Evolutionary conservation across 2,113 vertebrate species (phyloP).

Genomic region (Odontesthes bonariensis): DNA sequence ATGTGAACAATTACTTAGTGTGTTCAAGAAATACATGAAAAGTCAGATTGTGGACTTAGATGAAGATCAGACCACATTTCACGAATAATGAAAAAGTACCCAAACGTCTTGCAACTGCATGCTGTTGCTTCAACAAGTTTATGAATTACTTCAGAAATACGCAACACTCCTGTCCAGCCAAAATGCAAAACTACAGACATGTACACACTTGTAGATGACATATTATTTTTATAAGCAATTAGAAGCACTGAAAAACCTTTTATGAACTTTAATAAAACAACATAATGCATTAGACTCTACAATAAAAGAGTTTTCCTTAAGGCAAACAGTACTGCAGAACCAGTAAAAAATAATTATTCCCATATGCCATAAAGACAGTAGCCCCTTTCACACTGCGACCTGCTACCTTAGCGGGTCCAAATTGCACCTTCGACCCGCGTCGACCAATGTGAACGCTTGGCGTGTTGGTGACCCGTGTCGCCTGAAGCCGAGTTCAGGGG

Average conservation of each 20-base stretch:
- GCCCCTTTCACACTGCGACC: too few species aligned
- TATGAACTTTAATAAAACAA: not conserved
- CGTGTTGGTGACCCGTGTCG: too few species aligned
- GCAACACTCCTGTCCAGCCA: not conserved
- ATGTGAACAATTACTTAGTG: not conserved
- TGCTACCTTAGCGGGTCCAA: too few species aligned
- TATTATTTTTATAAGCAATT: constrained; percentile 13
- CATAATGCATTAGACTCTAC: constrained; percentile 16
- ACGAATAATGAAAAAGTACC: not conserved
- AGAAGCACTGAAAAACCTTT: not conserved
- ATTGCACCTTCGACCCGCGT: too few species aligned
- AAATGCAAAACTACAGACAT: not conserved
- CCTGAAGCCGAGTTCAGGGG: too few species aligned
- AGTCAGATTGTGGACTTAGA: too few species aligned
- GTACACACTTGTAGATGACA: not conserved
- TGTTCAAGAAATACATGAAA: not conserved
- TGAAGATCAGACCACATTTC: not conserved
- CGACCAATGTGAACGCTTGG: too few species aligned
- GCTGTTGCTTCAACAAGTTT: too few species aligned
- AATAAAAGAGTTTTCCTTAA: constrained; percentile 13
- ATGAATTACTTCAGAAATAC: too few species aligned
- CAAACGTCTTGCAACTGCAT: too few species aligned
- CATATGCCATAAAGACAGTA: not conserved
- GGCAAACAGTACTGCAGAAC: constrained; percentile 6
- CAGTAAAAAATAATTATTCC: not conserved